These are phyloP conservation scores for Spondyliosoma cantharus DNA, from an alignment of 2,797 vertebrate genomes.

Conservation along the genomic window DNA sequence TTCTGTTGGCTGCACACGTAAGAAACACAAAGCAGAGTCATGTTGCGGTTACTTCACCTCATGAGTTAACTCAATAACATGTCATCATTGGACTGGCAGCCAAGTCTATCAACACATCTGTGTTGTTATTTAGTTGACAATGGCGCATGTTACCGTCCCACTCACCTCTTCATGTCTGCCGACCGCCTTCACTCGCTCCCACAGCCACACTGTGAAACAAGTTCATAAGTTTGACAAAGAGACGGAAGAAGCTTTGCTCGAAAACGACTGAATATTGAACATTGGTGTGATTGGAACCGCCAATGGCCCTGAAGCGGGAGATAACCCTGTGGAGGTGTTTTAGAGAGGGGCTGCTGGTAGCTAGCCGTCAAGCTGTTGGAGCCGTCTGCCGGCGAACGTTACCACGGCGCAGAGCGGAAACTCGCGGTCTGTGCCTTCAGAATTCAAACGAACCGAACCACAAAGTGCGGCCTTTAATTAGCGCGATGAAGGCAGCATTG, in stretches of 20 bases:
- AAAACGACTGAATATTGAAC: background rate
- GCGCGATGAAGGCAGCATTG: rapidly evolving
- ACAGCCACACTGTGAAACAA: slow-evolving; percentile 63
- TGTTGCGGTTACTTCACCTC: background rate
- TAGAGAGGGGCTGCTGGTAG: background rate
- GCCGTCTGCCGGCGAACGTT: slow-evolving; percentile 16
- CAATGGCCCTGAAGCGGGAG: rapidly evolving
- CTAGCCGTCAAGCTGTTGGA: slow-evolving; percentile 21
- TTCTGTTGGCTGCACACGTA: slow-evolving; percentile 80
- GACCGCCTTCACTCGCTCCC: slow-evolving; percentile 73
- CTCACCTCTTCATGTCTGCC: slow-evolving; percentile 82
- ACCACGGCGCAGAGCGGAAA: slow-evolving; percentile 37
- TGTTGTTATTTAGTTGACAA: slow-evolving; percentile 8
- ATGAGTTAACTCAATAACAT: rapidly evolving
- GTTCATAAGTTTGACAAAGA: slow-evolving; percentile 54
- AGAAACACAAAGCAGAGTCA: slow-evolving; percentile 1
- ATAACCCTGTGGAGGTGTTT: background rate
- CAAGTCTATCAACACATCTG: background rate
- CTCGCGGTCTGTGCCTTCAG: background rate
- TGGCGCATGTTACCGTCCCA: slow-evolving; percentile 6
- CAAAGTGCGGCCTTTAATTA: rapidly evolving
- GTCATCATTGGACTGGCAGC: background rate
- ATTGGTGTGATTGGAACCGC: background rate
- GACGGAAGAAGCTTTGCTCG: rapidly evolving
- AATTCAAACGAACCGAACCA: background rate